Conservation (phyloP, 2,888 invertebrate genomes). For the Notodonta ziczac region DNA sequence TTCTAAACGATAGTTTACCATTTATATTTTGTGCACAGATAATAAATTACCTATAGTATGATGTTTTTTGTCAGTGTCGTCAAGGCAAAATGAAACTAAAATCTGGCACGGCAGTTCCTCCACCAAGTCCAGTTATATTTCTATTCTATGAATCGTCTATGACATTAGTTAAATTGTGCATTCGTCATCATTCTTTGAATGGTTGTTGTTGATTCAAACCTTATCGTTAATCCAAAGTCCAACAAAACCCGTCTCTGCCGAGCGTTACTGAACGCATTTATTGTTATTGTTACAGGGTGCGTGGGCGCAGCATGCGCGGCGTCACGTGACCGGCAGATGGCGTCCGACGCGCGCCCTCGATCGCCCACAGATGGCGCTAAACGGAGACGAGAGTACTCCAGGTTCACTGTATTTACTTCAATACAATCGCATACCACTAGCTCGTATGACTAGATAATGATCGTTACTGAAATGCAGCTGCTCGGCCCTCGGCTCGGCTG, state of each 20-base stretch:
- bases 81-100: too few species aligned
- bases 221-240: slow-evolving; percentile 28
- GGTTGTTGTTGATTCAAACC: background rate
- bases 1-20: too few species aligned
- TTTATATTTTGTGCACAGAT: too few species aligned
- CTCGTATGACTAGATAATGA: background rate
- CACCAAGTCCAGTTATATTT: too few species aligned
- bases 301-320: slow-evolving; percentile 69
- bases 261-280: slow-evolving; percentile 8
- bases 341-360: slow-evolving; percentile 72
- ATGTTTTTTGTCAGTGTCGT: too few species aligned
- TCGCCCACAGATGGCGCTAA: slow-evolving; percentile 79
- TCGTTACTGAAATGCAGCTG: background rate
- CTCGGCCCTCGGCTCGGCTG: too few species aligned
- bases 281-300: slow-evolving; percentile 52
- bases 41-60: too few species aligned
- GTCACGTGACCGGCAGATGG: slow-evolving; percentile 71
- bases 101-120: too few species aligned
- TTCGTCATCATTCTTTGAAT: background rate
- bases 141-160: too few species aligned
- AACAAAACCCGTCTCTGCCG: slow-evolving; percentile 4
- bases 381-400: slow-evolving; percentile 72
- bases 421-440: background rate
- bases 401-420: slow-evolving; percentile 44
- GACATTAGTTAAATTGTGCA: too few species aligned